These are phyloP conservation scores for Mechanitis messenoides DNA, from an alignment of 2,888 invertebrate species.

Conservation along the genomic window DNA sequence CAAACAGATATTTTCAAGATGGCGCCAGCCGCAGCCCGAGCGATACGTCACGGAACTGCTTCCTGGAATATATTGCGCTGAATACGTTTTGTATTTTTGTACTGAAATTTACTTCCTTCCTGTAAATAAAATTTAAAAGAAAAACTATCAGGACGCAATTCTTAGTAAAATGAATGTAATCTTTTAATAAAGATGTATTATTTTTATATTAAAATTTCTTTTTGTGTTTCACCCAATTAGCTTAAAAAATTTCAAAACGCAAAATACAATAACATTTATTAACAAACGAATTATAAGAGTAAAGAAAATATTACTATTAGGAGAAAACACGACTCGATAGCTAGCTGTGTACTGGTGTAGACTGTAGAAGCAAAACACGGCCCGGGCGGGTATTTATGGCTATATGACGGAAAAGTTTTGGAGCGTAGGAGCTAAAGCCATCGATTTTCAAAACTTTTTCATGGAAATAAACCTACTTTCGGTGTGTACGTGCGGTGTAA, in stretches of 20 bases:
- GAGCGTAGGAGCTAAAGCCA: conserved; percentile 74
- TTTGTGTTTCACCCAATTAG: neutral
- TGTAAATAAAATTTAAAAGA: too few species aligned
- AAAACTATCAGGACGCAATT: too few species aligned
- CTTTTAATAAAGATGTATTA: too few species aligned
- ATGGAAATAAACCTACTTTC: conserved; percentile 77
- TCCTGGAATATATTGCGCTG: conserved; percentile 31
- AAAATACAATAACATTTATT: neutral
- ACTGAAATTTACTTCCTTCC: neutral
- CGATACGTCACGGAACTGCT: conserved; percentile 48
- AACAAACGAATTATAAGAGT: conserved; percentile 2
- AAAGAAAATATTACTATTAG: conserved; percentile 14
- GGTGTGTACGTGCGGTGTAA: conserved; percentile 54
- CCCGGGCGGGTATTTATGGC: conserved; percentile 67
- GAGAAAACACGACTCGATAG: conserved; percentile 22
- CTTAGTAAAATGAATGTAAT: too few species aligned
- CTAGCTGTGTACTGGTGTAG: conserved; percentile 21
- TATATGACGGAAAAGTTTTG: conserved; percentile 73
- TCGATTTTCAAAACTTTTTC: conserved; percentile 79
- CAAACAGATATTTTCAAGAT: conserved; percentile 74
- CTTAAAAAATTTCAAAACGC: conserved; percentile 15
- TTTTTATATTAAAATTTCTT: too few species aligned
- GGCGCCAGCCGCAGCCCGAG: conserved; percentile 58
- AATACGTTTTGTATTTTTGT: conserved; percentile 6
- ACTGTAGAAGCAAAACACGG: conserved; percentile 58